Evolutionary conservation across 2,113 vertebrate species (phyloP).

Genomic region (Indicator maculatus): DNA sequence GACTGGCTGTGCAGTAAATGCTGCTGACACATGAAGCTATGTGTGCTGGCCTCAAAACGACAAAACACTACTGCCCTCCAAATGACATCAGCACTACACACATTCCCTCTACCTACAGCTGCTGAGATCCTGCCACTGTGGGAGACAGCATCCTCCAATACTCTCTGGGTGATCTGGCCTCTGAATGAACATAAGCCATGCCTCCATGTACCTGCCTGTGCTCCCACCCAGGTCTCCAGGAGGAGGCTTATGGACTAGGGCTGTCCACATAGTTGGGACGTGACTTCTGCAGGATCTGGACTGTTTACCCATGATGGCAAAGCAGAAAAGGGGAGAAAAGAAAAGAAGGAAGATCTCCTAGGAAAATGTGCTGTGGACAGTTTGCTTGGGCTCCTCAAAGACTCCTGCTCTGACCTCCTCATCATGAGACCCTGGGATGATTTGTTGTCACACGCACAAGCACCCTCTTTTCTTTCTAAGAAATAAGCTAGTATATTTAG

Average conservation of each 20-base stretch:
- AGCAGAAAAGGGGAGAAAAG: background rate
- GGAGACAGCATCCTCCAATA: background rate
- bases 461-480: background rate
- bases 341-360: background rate
- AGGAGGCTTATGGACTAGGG: background rate
- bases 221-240: background rate
- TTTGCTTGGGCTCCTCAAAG: background rate
- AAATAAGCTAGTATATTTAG: background rate
- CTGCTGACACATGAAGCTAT: background rate
- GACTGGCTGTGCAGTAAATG: background rate
- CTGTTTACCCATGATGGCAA: fast-evolving
- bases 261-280: background rate
- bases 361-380: background rate
- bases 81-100: background rate
- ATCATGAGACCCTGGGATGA: background rate
- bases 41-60: background rate
- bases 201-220: fast-evolving
- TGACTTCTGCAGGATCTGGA: background rate
- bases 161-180: background rate
- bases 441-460: background rate
- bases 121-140: background rate
- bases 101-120: background rate
- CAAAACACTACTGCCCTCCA: background rate
- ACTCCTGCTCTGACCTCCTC: background rate
- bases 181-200: background rate